A percentile compares a stretch with the other conserved stretches of the same genome.
These are phyloP conservation scores for Podarcis muralis DNA, from an alignment of 2,113 vertebrate genomes.

Conservation along the genomic window DNA sequence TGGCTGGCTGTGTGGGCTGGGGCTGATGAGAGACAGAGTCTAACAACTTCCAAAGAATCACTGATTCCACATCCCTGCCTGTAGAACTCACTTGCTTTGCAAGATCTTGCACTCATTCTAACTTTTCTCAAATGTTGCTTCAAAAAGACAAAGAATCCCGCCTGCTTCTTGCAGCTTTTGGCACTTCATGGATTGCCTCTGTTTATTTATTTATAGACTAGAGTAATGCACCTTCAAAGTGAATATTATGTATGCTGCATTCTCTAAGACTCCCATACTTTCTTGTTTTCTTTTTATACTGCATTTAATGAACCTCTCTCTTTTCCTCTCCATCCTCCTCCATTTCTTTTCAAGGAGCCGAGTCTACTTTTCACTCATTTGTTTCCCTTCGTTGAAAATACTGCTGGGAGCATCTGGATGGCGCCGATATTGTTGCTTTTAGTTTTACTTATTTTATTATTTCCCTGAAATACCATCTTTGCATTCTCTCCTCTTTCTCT, in stretches of 20 bases:
- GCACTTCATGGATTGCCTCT: background rate
- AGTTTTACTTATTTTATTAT: background rate
- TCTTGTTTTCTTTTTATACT: background rate
- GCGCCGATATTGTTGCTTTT: background rate
- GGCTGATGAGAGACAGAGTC: too few species aligned
- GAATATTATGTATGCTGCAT: background rate
- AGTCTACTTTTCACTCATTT: background rate
- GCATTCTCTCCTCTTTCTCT: too few species aligned
- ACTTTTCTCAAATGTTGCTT: too few species aligned
- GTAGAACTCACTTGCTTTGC: too few species aligned
- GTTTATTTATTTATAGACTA: background rate
- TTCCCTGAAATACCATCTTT: too few species aligned
- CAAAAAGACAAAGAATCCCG: too few species aligned
- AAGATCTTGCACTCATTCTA: too few species aligned
- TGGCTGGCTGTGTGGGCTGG: too few species aligned
- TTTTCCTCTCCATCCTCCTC: background rate
- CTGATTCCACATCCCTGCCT: too few species aligned
- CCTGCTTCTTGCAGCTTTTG: too few species aligned
- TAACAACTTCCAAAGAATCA: too few species aligned
- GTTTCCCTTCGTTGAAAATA: background rate
- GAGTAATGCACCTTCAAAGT: background rate
- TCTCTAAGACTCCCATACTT: background rate
- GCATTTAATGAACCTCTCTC: background rate
- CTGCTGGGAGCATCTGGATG: background rate
- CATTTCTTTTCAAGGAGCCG: background rate